Conservation (phyloP, 1,140 invertebrate species). For the Tenebrio molitor region DNA sequence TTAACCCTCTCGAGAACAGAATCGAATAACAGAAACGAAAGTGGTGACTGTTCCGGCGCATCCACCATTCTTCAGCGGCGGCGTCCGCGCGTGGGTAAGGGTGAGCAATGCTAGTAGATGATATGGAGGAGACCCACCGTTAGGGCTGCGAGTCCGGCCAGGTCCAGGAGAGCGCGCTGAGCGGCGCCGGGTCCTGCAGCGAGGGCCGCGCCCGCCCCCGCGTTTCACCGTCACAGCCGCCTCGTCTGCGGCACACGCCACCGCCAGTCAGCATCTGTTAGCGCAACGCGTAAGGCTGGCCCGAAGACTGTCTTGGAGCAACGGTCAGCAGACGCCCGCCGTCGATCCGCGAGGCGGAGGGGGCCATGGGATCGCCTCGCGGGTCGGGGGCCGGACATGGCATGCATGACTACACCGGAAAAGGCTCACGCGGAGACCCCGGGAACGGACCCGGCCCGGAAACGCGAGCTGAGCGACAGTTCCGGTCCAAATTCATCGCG, state of each 20-base stretch:
- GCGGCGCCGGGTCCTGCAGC: conserved; percentile 57
- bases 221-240: conserved; percentile 49
- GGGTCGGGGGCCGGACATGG: conserved; percentile 1
- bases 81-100: background rate
- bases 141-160: conserved; percentile 63
- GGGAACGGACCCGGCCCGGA: conserved; percentile 57
- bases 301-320: conserved; percentile 67
- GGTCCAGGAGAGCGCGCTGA: conserved; percentile 62
- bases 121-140: conserved; percentile 57
- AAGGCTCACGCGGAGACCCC: conserved; percentile 42
- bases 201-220: conserved; percentile 52
- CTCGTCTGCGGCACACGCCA: conserved; percentile 53
- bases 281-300: conserved; percentile 62
- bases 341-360: background rate
- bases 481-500: conserved; percentile 41
- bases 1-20: background rate
- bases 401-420: conserved; percentile 52
- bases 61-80: background rate
- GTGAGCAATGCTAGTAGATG: background rate
- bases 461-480: conserved; percentile 51
- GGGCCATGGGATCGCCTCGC: background rate
- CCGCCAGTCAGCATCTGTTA: conserved; percentile 54
- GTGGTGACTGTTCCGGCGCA: background rate
- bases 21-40: conserved; percentile 8
- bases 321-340: conserved; percentile 61